Evolutionary conservation across 2,888 invertebrate genomes (phyloP), one percentile per base, ranked within the genome.

Genomic region (Cryptophagus acutangulus): DNA sequence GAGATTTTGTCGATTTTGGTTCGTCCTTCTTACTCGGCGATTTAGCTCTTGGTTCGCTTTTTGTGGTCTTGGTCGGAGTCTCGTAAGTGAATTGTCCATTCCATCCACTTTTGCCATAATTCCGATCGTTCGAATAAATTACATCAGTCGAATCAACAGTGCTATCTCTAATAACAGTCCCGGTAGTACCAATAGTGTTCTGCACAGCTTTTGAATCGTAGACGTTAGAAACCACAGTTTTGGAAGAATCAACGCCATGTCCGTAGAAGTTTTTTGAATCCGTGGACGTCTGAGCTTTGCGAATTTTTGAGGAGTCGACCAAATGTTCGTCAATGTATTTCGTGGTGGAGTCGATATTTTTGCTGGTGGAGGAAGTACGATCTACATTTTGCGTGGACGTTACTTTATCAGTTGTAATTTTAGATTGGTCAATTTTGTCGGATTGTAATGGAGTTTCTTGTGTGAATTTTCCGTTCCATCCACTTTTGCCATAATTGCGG

Each of bases 131-230:
- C 34, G 66, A 65, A 51, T 62, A 66, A 37, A 65, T 49, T 29
- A 62, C 48, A 49, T 67, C 62, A 17, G 54, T 65, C 18, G 59
- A 50, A 53, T 74, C 73, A 49, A 71, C 70, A n/a, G 63, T 67
- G 43, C 72, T 57, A 52, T 73, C 73, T 58, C 71, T 67, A 56
- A 74, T 71, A 52, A 76, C 72, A 36, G 63, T 72, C 3, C 70
- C 69, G 42, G 41, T 57, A 3, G 61, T 58, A 28, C 65, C 65
- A 33, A 66, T 66, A 6, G 63, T 63, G 36, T 64, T 66, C 47
- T 66, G 65, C 6, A 59, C 51, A 12, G 66, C 63, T 28, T 52
- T 62, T 3, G 61, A 56, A 34, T 66, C 65, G 38, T 65, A 66
- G 4, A 62, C 59, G 33, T 65, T 64, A 14, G 53, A 47, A 2